A percentile compares a stretch with the other conserved stretches of the same genome.
Evolutionary conservation across 2,888 invertebrate genomes (phyloP).

Genomic region (Formica aserva): DNA sequence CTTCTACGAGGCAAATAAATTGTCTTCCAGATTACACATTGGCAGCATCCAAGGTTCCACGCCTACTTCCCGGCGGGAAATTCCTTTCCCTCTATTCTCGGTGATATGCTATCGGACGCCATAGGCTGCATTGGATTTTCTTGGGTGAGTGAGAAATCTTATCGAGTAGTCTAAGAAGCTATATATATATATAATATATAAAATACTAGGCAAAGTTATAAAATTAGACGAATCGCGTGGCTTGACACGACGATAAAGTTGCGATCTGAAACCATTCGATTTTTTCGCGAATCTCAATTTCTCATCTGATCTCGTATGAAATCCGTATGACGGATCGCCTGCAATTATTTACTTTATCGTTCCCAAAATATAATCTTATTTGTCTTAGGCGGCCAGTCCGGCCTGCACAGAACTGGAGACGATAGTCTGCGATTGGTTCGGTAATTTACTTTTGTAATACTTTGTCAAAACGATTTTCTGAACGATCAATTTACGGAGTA

Average conservation of each 20-base stretch:
- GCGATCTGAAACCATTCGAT: background rate
- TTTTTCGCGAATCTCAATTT: background rate
- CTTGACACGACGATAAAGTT: constrained; percentile 7
- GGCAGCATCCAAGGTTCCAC: constrained; percentile 99
- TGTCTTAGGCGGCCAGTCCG: constrained; percentile 96
- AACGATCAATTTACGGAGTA: constrained; percentile 26
- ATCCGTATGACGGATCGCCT: constrained; percentile 60
- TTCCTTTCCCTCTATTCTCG: constrained; percentile 98
- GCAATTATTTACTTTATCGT: constrained; percentile 62
- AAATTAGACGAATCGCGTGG: constrained; percentile 18
- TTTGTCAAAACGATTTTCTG: constrained; percentile 4
- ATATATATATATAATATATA: background rate
- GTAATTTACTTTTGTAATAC: constrained; percentile 87
- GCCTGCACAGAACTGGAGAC: constrained; percentile 98
- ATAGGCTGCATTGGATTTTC: constrained; percentile 99
- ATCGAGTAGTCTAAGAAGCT: constrained; percentile 5
- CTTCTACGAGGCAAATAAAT: constrained; percentile 2
- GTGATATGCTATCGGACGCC: constrained; percentile 98
- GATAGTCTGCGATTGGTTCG: constrained; percentile 98
- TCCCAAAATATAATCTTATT: constrained; percentile 51
- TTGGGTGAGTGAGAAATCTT: constrained; percentile 90
- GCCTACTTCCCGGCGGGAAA: constrained; percentile 99
- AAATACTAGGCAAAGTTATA: background rate
- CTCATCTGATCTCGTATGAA: background rate
- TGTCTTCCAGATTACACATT: constrained; percentile 92